A percentile compares a stretch with the other conserved stretches of the same genome.
Evolutionary conservation across 2,113 vertebrate genomes (phyloP).

Genomic region (Callionymus lyra): DNA sequence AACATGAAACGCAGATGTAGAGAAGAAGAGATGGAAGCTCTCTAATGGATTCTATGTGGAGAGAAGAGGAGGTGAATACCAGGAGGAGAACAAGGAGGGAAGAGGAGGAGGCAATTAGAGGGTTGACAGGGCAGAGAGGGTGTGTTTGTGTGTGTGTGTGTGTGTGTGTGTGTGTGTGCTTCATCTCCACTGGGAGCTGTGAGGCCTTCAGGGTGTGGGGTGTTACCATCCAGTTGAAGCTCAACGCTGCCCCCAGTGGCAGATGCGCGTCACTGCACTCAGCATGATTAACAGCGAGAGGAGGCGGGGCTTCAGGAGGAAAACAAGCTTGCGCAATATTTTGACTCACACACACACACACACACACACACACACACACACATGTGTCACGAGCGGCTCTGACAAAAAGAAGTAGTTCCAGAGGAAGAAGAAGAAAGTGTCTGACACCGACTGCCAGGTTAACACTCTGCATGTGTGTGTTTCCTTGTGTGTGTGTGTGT

Average conservation of each 20-base stretch:
- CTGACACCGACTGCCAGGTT: constrained; percentile 32
- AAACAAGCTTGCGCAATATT: constrained; percentile 63
- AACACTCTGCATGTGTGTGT: constrained; percentile 1
- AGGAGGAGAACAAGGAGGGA: background rate
- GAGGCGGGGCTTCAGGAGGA: constrained; percentile 12
- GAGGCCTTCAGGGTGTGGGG: constrained; percentile 16
- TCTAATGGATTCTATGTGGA: constrained; percentile 12
- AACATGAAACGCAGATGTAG: constrained; percentile 1
- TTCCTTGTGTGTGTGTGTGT: constrained; percentile 12
- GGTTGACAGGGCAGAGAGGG: constrained; percentile 8
- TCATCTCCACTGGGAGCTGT: constrained; percentile 17
- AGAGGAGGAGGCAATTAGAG: background rate
- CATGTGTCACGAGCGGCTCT: constrained; percentile 16
- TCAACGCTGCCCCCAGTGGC: constrained; percentile 23
- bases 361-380: constrained; percentile 9
- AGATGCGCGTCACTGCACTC: background rate
- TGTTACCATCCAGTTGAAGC: background rate
- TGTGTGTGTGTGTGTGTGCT: background rate
- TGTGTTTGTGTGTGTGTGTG: constrained; percentile 4
- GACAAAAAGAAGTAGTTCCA: background rate
- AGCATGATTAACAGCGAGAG: background rate
- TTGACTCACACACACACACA: background rate
- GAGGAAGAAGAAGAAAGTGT: constrained; percentile 22
- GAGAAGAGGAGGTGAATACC: background rate
- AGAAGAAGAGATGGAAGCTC: constrained; percentile 2